Base-by-base conservation (phyloP, 2,797 vertebrate species). In the Mormyrus hasselquistii region DNA sequence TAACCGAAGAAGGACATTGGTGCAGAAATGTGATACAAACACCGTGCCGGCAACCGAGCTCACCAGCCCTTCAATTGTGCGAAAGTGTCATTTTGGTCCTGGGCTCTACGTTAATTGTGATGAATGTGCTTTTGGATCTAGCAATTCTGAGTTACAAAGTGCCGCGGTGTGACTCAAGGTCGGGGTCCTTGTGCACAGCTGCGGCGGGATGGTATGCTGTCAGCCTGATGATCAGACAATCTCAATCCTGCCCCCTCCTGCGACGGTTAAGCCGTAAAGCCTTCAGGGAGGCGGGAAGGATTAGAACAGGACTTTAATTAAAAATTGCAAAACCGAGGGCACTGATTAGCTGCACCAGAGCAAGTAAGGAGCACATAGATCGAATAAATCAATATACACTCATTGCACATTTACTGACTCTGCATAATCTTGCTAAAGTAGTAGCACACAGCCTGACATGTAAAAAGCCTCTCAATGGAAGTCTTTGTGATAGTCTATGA, bases 221-320 rank as follows among this genome's bases (percentile, higher is more conserved):
- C 53, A 62, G 88, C 25, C 29, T 19, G n/a, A 65, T 3, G 38
- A 50, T 34, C 38, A 59, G 34, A 34, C 76, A 2, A 50, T 25
- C 12, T 47, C 50, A 38, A 22, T 59, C 88, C 55, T 2, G 16
- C 44, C 44, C 53, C n/a, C n/a, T 86, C 7, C 53, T 62, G 88
- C 19, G 85, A 53, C 83, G 86, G 84, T 57, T 87, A 57, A 86
- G 87, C 89, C 41, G 88, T 89, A 87, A 89, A 86, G 87, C 86
- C 59, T 79, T 89, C 86, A 85, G 62, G 89, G 90, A 89, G 90
- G 89, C 86, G 55, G 89, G 89, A 89, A 89, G 89, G 85, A 91
- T 93, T 91, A 93, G 91, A 91, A 91, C 90, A 91, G 90, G 90
- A 89, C 88, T 92, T 93, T 93, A 92, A 92, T 92, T 93, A 92